Evolutionary conservation across 1,140 invertebrate genomes (phyloP).

Genomic region (Stenopsyche tienmushanensis): DNA sequence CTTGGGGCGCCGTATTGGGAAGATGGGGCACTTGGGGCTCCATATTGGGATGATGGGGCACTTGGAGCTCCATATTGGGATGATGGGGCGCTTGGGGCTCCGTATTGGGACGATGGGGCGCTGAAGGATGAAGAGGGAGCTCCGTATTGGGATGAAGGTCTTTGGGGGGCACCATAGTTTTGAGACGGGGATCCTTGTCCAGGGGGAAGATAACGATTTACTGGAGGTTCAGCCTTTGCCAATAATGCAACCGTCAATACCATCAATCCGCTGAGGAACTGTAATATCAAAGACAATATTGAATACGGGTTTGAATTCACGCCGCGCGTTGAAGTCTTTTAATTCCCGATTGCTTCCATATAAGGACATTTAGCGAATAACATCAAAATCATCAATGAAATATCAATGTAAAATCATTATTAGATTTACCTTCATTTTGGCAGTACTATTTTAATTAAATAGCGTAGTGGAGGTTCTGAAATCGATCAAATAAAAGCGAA

Average conservation of each 20-base stretch:
- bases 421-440: too few relatives aligned
- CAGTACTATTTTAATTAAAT: too few relatives aligned
- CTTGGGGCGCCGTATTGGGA: constrained; percentile 30
- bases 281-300: constrained; percentile 13
- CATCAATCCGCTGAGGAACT: constrained; percentile 18
- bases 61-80: constrained; percentile 29
- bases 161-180: constrained; percentile 30
- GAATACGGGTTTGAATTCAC: too few relatives aligned
- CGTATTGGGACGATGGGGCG: constrained; percentile 27
- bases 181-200: constrained; percentile 28
- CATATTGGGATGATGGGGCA: constrained; percentile 32
- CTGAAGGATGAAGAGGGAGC: constrained; percentile 31
- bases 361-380: background rate
- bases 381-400: too few relatives aligned
- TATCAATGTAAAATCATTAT: too few relatives aligned
- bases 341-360: too few relatives aligned
- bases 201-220: constrained; percentile 32
- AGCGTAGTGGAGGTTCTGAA: too few relatives aligned
- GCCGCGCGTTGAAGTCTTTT: too few relatives aligned
- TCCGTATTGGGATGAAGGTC: constrained; percentile 39
- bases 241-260: constrained; percentile 17
- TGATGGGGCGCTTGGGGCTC: constrained; percentile 17
- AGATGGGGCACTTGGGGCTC: constrained; percentile 32
- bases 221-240: constrained; percentile 34
- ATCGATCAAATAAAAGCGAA: too few relatives aligned